These are phyloP conservation scores for Euphydryas editha DNA, from an alignment of 2,888 invertebrate genomes.

Conservation along the genomic window DNA sequence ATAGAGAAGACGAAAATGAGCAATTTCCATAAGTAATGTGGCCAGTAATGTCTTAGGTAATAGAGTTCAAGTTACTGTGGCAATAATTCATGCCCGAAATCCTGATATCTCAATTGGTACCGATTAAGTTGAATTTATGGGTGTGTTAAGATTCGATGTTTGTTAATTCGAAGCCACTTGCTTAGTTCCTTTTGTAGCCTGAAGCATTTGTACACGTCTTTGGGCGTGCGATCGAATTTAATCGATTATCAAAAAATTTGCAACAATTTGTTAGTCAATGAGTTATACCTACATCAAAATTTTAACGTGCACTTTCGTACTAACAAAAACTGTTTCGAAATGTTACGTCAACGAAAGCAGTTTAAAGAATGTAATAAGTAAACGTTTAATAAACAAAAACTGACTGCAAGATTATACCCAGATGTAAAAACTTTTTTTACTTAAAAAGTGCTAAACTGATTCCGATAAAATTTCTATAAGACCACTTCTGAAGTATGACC, in stretches of 20 bases:
- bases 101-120: constrained; percentile 71
- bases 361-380: neutral
- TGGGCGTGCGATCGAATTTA: constrained; percentile 34
- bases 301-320: neutral
- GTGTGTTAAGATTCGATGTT: constrained; percentile 60
- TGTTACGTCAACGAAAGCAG: neutral
- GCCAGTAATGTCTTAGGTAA: constrained; percentile 43
- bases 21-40: constrained; percentile 49
- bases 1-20: constrained; percentile 51
- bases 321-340: neutral
- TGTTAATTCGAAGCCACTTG: constrained; percentile 51
- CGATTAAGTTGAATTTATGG: constrained; percentile 63
- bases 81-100: constrained; percentile 45
- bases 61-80: constrained; percentile 51
- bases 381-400: too few species aligned
- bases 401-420: too few species aligned
- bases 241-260: constrained; percentile 19
- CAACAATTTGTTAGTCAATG: constrained; percentile 20
- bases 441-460: too few species aligned
- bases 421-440: too few species aligned
- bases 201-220: constrained; percentile 37
- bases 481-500: too few species aligned
- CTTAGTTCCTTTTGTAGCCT: constrained; percentile 36
- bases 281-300: constrained; percentile 15
- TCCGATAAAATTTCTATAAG: too few species aligned